Evolutionary conservation across 1,140 invertebrate genomes (phyloP).

Genomic region (Scaptomyza montana): DNA sequence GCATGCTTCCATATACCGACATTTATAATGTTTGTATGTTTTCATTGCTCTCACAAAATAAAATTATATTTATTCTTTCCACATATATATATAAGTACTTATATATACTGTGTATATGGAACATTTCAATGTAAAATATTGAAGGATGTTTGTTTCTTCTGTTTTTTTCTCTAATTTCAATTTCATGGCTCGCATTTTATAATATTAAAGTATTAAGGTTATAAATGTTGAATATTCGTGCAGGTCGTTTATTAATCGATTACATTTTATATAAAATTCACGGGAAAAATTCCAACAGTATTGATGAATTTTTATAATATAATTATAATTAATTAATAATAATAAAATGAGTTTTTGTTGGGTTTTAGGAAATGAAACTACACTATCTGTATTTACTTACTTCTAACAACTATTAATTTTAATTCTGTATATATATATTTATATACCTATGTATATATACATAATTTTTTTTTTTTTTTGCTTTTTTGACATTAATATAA

Average conservation of each 20-base stretch:
- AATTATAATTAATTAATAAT: neutral
- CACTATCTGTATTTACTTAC: neutral
- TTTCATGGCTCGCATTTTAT: neutral
- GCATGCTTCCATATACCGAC: neutral
- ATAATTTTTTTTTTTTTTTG: neutral
- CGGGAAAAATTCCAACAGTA: neutral
- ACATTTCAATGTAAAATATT: slow-evolving; percentile 51
- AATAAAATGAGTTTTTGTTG: neutral
- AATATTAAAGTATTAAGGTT: neutral
- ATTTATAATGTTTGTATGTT: neutral
- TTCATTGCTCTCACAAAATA: neutral
- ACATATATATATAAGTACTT: too few species aligned
- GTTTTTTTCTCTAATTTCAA: slow-evolving; percentile 1
- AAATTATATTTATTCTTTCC: too few species aligned
- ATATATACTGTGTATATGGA: slow-evolving; percentile 29
- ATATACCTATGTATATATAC: neutral
- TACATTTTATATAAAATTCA: neutral
- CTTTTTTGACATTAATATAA: slow-evolving; percentile 4
- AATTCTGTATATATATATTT: neutral
- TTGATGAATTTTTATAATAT: neutral
- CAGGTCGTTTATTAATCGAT: neutral
- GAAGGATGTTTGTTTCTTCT: slow-evolving; percentile 41
- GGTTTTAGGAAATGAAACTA: slow-evolving; percentile 2
- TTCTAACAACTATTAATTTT: slow-evolving; percentile 7
- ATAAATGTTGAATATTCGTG: neutral